Conservation (phyloP, 2,113 vertebrate species). For the Hemichromis elongatus region DNA sequence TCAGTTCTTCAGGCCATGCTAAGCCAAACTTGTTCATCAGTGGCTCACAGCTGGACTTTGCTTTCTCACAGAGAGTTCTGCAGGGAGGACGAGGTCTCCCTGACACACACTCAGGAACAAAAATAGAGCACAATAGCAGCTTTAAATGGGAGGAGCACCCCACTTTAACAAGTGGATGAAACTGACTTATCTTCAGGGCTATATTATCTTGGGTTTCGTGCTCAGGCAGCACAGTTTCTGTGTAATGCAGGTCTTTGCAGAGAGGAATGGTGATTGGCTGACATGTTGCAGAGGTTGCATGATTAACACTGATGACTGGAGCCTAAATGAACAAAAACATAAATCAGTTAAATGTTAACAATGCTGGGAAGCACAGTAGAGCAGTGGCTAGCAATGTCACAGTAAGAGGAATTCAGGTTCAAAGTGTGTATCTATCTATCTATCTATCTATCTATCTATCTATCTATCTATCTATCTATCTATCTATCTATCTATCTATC, state of each 20-base stretch:
- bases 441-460: too few relatives aligned
- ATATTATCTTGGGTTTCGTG: slow-evolving; percentile 79
- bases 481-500: too few relatives aligned
- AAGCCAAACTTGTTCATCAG: slow-evolving; percentile 82
- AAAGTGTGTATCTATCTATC: too few relatives aligned
- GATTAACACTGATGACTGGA: background rate
- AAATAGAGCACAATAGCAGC: slow-evolving; percentile 85
- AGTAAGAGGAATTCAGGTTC: background rate
- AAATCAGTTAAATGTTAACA: background rate
- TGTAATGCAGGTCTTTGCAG: slow-evolving; percentile 82
- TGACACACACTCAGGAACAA: slow-evolving; percentile 79
- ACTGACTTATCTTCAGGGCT: slow-evolving; percentile 64
- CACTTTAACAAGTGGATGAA: slow-evolving; percentile 72
- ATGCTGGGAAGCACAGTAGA: background rate
- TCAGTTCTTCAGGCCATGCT: slow-evolving; percentile 78
- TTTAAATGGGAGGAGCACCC: slow-evolving; percentile 81
- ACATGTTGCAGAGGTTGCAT: slow-evolving; percentile 65
- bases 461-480: too few relatives aligned
- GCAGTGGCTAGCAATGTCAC: background rate
- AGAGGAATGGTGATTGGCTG: slow-evolving; percentile 77
- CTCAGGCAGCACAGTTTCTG: slow-evolving; percentile 82
- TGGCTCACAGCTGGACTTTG: slow-evolving; percentile 76
- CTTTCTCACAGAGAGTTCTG: slow-evolving; percentile 82
- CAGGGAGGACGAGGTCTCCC: slow-evolving; percentile 80
- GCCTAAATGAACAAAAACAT: background rate